These are phyloP conservation scores for Trichogramma dendrolimi DNA, from an alignment of 2,888 invertebrate genomes.

Conservation along the genomic window DNA sequence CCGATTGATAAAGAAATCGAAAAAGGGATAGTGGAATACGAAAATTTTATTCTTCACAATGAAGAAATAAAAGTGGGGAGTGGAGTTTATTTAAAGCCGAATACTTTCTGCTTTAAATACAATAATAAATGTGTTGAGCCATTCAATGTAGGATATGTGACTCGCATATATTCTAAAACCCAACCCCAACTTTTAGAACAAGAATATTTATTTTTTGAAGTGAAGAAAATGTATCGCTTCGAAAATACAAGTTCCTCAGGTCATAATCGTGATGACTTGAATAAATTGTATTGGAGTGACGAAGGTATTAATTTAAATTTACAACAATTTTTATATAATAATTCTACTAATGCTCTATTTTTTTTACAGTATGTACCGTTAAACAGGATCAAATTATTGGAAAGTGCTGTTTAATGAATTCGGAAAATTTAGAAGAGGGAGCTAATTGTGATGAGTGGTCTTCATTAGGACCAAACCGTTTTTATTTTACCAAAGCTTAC, in stretches of 20 bases:
- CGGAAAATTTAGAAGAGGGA: conserved; percentile 58
- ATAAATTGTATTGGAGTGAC: conserved; percentile 72
- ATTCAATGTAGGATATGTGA: conserved; percentile 69
- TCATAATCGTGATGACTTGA: conserved; percentile 66
- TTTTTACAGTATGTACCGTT: conserved; percentile 53
- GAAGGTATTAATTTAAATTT: conserved; percentile 56
- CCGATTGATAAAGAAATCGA: conserved; percentile 47
- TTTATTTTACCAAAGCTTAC: conserved; percentile 71
- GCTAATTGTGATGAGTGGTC: conserved; percentile 60
- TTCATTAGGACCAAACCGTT: conserved; percentile 62
- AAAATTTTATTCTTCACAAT: conserved; percentile 43
- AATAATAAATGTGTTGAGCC: conserved; percentile 54
- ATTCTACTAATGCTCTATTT: neutral
- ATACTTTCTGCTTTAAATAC: conserved; percentile 58
- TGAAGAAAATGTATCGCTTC: conserved; percentile 69
- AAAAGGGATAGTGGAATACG: conserved; percentile 58
- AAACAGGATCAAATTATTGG: conserved; percentile 62
- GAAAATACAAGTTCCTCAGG: conserved; percentile 65
- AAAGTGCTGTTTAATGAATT: conserved; percentile 65
- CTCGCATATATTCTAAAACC: conserved; percentile 59
- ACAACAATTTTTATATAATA: conserved; percentile 2
- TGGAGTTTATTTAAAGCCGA: conserved; percentile 66
- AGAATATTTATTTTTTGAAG: conserved; percentile 61
- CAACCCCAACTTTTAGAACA: conserved; percentile 55
- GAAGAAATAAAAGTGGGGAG: conserved; percentile 64